phyloP scores from a whole-genome alignment of 2,797 vertebrate species.

The Scleropages formosus region DNA sequence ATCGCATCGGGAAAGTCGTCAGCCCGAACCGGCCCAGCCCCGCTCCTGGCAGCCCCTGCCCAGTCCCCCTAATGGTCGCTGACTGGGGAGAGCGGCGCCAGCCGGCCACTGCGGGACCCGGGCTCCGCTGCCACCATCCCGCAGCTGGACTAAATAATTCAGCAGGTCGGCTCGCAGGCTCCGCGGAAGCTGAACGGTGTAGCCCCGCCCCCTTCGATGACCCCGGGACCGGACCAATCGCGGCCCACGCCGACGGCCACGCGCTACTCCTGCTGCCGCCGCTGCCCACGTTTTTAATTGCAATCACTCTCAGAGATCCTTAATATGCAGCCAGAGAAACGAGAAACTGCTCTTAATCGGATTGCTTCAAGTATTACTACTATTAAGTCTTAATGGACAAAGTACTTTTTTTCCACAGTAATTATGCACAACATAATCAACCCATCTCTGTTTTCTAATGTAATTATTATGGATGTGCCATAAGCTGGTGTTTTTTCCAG shows the following conservation, averaged over 20 bases:
- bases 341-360: slow-evolving; percentile 72
- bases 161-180: slow-evolving; percentile 69
- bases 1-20: slow-evolving; percentile 27
- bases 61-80: slow-evolving; percentile 54
- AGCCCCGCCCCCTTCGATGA: slow-evolving; percentile 49
- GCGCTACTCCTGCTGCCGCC: not conserved
- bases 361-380: slow-evolving; percentile 69
- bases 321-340: slow-evolving; percentile 64
- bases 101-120: slow-evolving; percentile 56
- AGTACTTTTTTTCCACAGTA: slow-evolving; percentile 67
- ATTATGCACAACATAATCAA: slow-evolving; percentile 73
- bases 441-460: slow-evolving; percentile 58
- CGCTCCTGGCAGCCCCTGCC: slow-evolving; percentile 35
- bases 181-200: slow-evolving; percentile 52
- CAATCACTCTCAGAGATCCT: slow-evolving; percentile 56
- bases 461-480: slow-evolving; percentile 69
- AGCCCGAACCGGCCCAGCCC: slow-evolving; percentile 38
- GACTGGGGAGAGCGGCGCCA: slow-evolving; percentile 58
- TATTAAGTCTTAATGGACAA: slow-evolving; percentile 71
- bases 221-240: no score
- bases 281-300: slow-evolving; percentile 24
- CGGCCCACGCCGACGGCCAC: not conserved
- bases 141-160: slow-evolving; percentile 69
- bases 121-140: slow-evolving; percentile 62
- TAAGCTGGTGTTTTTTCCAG: slow-evolving; percentile 47